Percentiles rank a stretch among this genome's conserved stretches.
Conservation (phyloP, 1,140 invertebrate genomes). For the Leptopilina boulardi region DNA sequence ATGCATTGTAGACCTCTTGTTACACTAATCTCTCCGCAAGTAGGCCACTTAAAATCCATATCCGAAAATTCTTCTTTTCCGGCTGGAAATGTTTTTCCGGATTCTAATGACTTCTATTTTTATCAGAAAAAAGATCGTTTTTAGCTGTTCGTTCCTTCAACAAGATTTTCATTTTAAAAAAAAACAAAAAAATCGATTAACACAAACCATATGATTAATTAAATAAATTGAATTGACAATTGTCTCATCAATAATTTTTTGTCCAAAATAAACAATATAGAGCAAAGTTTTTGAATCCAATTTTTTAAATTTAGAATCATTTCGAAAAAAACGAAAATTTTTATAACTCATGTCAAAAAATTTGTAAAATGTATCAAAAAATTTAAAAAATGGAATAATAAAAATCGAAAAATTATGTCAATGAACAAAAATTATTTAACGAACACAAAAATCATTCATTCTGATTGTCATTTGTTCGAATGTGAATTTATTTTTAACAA, state of each 20-base stretch:
- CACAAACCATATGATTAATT: not conserved
- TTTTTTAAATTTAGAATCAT: not conserved
- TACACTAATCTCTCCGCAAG: slow-evolving; percentile 39
- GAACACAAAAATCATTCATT: not conserved
- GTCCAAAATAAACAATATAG: slow-evolving; percentile 35
- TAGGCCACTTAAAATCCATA: slow-evolving; percentile 43
- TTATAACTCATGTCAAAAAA: not conserved
- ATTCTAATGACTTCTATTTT: not conserved
- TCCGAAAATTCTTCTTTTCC: not conserved
- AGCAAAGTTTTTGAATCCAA: not conserved
- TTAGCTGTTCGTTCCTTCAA: too few species aligned
- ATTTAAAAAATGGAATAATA: too few species aligned
- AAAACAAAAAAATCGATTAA: not conserved
- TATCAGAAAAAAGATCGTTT: not conserved
- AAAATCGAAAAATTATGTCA: not conserved
- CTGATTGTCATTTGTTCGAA: not conserved
- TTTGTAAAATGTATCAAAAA: not conserved
- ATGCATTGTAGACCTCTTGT: slow-evolving; percentile 44
- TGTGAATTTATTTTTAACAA: slow-evolving; percentile 18
- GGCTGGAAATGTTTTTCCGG: not conserved
- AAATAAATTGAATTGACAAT: slow-evolving; percentile 12
- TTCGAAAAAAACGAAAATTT: not conserved
- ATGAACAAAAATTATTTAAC: not conserved
- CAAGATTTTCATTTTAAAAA: not conserved
- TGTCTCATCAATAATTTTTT: slow-evolving; percentile 40